Conservation (phyloP, 2,113 vertebrate genomes). For the Tonatia bakeri region DNA sequence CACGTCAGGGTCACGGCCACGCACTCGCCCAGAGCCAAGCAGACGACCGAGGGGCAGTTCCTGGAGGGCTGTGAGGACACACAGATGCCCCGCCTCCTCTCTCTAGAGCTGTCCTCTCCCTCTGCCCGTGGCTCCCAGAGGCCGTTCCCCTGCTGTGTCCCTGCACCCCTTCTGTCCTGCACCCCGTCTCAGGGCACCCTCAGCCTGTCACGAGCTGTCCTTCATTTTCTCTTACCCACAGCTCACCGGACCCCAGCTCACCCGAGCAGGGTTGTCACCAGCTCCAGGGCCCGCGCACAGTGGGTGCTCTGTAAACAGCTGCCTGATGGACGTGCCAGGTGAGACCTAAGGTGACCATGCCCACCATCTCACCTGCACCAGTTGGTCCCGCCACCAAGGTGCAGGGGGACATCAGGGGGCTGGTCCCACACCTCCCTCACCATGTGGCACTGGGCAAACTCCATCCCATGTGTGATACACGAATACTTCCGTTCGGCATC, state of each 20-base stretch:
- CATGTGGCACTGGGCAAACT: rapidly evolving
- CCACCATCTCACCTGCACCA: neutral
- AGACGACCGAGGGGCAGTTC: neutral
- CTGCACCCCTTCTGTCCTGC: neutral
- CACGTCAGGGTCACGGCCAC: rapidly evolving
- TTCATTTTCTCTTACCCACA: neutral
- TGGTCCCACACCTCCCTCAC: neutral
- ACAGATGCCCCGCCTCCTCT: too few relatives aligned
- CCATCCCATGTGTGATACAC: neutral
- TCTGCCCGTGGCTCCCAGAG: neutral
- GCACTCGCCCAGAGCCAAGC: neutral
- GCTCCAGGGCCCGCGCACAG: neutral
- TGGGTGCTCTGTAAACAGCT: neutral
- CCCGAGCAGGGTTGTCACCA: neutral
- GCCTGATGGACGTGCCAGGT: rapidly evolving
- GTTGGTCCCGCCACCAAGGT: neutral
- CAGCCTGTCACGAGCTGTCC: too few relatives aligned
- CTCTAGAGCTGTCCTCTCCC: neutral
- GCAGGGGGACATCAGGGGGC: neutral
- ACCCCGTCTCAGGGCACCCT: neutral
- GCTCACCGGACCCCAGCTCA: neutral
- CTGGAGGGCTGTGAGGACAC: rapidly evolving
- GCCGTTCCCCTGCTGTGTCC: too few relatives aligned
- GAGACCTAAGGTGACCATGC: neutral
- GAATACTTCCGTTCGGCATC: too few relatives aligned